Evolutionary conservation across 2,113 vertebrate species (phyloP).

Genomic region (Cathartes aura): DNA sequence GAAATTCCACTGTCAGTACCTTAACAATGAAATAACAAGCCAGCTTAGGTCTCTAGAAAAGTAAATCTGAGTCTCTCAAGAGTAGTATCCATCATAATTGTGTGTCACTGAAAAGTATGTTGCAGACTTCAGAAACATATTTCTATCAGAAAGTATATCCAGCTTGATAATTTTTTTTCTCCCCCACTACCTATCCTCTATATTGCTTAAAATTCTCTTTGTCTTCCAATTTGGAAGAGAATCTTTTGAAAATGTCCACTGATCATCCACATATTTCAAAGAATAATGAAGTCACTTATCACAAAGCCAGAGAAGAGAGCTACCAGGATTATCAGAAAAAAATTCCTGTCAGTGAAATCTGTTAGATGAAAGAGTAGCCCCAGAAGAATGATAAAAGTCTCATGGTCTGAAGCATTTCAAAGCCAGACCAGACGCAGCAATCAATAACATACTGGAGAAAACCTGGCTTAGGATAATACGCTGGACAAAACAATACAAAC

Average conservation of each 20-base stretch:
- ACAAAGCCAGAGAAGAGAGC: background rate
- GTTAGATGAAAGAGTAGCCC: background rate
- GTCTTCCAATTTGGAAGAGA: background rate
- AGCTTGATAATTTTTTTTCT: background rate
- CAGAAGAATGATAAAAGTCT: background rate
- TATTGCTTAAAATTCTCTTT: constrained; percentile 25
- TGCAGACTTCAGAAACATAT: background rate
- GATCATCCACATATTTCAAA: constrained; percentile 1
- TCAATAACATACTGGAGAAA: background rate
- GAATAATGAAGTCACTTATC: background rate
- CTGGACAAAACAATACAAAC: background rate
- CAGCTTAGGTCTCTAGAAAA: background rate
- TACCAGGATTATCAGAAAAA: background rate
- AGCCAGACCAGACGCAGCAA: background rate
- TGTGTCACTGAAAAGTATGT: background rate
- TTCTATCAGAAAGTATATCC: constrained; percentile 21
- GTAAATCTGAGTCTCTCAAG: background rate
- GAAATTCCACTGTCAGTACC: constrained; percentile 8
- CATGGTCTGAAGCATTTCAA: background rate
- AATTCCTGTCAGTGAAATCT: background rate
- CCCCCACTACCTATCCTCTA: background rate
- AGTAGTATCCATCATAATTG: constrained; percentile 5
- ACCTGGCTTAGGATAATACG: background rate
- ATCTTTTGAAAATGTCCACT: background rate
- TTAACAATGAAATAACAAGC: constrained; percentile 5